phyloP scores from a whole-genome alignment of 2,888 invertebrate genomes.

The Polietes domitor region DNA sequence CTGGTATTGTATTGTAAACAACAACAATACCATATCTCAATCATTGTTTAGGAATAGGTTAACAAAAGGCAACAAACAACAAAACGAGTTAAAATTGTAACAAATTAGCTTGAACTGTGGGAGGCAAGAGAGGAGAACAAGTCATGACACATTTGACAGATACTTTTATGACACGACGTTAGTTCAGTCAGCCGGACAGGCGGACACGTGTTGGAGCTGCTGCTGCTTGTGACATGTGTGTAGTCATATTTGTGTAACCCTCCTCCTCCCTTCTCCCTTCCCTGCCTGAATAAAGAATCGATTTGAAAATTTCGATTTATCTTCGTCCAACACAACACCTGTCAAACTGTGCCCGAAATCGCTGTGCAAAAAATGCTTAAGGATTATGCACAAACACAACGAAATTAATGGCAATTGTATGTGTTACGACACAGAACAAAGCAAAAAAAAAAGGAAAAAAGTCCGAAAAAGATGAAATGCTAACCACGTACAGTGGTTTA shows the following conservation, averaged over 20 bases:
- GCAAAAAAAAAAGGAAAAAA: background rate
- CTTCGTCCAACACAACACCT: background rate
- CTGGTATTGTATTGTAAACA: background rate
- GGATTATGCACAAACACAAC: background rate
- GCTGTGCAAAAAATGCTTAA: background rate
- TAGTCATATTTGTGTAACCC: background rate
- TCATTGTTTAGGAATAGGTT: background rate
- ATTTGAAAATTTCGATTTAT: conserved; percentile 1
- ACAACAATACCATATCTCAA: too few relatives aligned
- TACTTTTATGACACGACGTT: background rate
- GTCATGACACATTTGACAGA: background rate
- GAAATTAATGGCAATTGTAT: background rate
- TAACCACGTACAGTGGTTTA: too few relatives aligned
- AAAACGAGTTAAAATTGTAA: conserved; percentile 20
- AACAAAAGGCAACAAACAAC: background rate
- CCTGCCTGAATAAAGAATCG: background rate
- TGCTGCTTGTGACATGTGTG: background rate
- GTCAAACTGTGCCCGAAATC: background rate
- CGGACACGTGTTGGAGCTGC: background rate
- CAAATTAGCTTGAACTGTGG: conserved; percentile 37
- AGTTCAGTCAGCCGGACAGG: background rate
- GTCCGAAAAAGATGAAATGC: background rate
- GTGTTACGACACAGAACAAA: conserved; percentile 15
- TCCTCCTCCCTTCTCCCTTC: background rate
- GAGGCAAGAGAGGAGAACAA: background rate